Conservation (phyloP, 2,888 invertebrate species). For the Caenorhabditis sulstoni region DNA sequence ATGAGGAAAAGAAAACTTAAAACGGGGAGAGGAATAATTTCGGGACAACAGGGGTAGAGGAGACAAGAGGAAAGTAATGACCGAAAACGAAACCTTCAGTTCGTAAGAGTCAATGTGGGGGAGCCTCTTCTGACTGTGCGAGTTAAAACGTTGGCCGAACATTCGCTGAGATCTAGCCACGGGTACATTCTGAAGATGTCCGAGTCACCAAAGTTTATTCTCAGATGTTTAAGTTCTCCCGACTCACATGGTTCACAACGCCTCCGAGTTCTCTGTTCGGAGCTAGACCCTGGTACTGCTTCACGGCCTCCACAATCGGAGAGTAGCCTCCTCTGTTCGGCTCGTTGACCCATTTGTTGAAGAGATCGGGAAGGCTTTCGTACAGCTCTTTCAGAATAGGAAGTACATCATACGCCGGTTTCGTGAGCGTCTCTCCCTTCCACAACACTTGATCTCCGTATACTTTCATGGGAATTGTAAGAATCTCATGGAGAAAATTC, state of each 20-base stretch:
- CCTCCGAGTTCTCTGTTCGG: conserved; percentile 27
- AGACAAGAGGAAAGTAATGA: too few species aligned
- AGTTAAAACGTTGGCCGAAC: conserved; percentile 23
- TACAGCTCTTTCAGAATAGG: conserved; percentile 56
- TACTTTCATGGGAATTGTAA: conserved; percentile 57
- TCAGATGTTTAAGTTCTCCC: not conserved
- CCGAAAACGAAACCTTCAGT: conserved; percentile 47
- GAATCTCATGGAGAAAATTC: conserved; percentile 62
- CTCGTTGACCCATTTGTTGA: conserved; percentile 42
- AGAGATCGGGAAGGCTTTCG: conserved; percentile 27
- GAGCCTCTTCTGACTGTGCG: not conserved
- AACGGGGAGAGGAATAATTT: too few species aligned
- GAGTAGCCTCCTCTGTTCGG: conserved; percentile 44
- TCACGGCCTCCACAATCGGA: conserved; percentile 50
- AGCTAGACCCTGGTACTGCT: conserved; percentile 26
- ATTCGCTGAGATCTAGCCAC: conserved; percentile 13
- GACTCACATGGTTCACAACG: conserved; percentile 25
- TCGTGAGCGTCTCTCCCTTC: conserved; percentile 39
- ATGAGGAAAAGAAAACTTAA: not conserved
- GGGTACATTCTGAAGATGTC: conserved; percentile 24
- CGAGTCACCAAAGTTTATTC: not conserved
- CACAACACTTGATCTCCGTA: conserved; percentile 49
- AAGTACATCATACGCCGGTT: conserved; percentile 56
- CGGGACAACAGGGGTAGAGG: too few species aligned
- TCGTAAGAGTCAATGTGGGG: conserved; percentile 43